Conservation (phyloP, 2,888 invertebrate genomes). For the Sminthurinus aureus region DNA sequence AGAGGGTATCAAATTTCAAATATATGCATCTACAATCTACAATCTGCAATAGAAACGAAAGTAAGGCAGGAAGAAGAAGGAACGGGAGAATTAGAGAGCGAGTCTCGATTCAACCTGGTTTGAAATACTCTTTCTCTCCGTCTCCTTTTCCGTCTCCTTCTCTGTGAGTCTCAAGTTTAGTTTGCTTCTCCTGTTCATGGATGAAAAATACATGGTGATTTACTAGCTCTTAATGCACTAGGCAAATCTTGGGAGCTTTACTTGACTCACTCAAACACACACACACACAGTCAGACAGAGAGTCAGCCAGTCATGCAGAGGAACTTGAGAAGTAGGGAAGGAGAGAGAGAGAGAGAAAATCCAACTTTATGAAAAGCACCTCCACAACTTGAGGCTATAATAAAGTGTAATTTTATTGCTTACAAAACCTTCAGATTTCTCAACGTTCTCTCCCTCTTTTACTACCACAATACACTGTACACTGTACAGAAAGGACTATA, state of each 20-base stretch:
- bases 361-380: conserved; percentile 58
- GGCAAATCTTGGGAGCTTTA: conserved; percentile 54
- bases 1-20: no score
- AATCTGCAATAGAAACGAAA: no score
- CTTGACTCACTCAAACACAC: not conserved
- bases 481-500: no score
- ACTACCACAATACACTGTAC: no score
- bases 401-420: conserved; percentile 61
- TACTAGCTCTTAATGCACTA: conserved; percentile 59
- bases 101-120: not conserved
- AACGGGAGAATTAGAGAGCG: not conserved
- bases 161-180: no score
- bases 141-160: no score
- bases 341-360: conserved; percentile 37
- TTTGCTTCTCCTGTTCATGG: not conserved
- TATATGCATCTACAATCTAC: no score
- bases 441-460: conserved; percentile 12
- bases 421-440: conserved; percentile 53
- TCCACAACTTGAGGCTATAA: conserved; percentile 58
- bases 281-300: not conserved
- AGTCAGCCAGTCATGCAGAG: not conserved
- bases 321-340: conserved; percentile 27
- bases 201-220: conserved; percentile 57
- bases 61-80: not conserved
- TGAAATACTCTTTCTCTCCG: not conserved